Conservation (phyloP, 2,888 invertebrate genomes). For the Torymus auratus region DNA sequence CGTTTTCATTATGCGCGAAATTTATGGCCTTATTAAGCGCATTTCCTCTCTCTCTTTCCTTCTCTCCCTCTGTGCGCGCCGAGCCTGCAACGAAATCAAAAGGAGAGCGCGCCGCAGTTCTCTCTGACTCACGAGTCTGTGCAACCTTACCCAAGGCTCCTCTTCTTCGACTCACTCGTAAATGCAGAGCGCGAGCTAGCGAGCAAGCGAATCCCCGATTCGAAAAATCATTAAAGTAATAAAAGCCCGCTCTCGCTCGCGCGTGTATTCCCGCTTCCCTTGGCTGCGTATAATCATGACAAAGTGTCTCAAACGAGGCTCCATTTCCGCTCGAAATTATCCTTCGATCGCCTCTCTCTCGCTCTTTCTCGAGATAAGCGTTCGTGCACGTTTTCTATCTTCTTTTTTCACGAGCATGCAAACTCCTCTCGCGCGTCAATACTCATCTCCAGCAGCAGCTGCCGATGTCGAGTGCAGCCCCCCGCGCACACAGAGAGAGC, state of each 20-base stretch:
- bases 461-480: no score
- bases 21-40: background rate
- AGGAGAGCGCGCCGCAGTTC: no score
- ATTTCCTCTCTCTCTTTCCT: background rate
- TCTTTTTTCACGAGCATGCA: no score
- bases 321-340: constrained; percentile 51
- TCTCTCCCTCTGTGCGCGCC: no score
- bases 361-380: background rate
- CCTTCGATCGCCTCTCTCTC: constrained; percentile 7
- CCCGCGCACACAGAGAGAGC: background rate
- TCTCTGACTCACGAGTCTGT: no score
- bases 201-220: constrained; percentile 19
- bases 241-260: constrained; percentile 17
- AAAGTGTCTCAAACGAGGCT: constrained; percentile 46
- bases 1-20: constrained; percentile 1
- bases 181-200: background rate
- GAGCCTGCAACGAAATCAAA: no score
- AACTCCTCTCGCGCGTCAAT: no score
- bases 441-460: no score
- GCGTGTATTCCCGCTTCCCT: constrained; percentile 1
- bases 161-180: background rate
- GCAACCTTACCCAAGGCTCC: no score
- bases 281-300: constrained; percentile 25
- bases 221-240: constrained; percentile 45
- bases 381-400: no score